Conservation (phyloP, 2,113 vertebrate species). For the Acrocephalus arundinaceus region DNA sequence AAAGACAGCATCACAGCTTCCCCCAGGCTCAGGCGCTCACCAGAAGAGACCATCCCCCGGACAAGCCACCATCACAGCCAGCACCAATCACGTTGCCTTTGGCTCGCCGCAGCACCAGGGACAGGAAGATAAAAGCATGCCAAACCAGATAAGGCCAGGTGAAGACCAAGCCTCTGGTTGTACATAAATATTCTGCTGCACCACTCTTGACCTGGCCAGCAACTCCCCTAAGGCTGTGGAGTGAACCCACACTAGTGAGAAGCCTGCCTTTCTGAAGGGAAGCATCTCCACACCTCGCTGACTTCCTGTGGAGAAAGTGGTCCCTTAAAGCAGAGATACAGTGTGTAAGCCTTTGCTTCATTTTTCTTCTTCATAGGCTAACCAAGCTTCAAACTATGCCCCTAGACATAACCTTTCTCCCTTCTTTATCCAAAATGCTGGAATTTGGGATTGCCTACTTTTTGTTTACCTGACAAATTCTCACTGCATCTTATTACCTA, state of each 20-base stretch:
- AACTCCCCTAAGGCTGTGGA: background rate
- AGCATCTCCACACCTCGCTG: background rate
- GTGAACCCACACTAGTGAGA: fast-evolving
- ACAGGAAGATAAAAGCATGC: background rate
- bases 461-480: background rate
- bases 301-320: background rate
- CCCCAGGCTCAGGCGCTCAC: fast-evolving
- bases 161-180: fast-evolving
- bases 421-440: background rate
- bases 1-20: background rate
- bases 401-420: background rate
- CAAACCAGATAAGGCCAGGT: background rate
- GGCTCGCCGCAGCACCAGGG: fast-evolving
- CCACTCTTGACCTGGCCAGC: background rate
- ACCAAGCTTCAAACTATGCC: background rate
- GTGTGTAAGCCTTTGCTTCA: background rate
- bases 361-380: background rate
- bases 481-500: background rate
- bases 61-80: background rate
- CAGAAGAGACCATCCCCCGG: background rate
- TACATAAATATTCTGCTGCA: fast-evolving
- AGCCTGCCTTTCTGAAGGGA: background rate
- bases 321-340: background rate
- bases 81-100: fast-evolving
- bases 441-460: background rate